Percentiles rank a stretch among this genome's conserved stretches.
Evolutionary conservation across 2,888 invertebrate genomes (phyloP).

Genomic region (Erebia epiphron): DNA sequence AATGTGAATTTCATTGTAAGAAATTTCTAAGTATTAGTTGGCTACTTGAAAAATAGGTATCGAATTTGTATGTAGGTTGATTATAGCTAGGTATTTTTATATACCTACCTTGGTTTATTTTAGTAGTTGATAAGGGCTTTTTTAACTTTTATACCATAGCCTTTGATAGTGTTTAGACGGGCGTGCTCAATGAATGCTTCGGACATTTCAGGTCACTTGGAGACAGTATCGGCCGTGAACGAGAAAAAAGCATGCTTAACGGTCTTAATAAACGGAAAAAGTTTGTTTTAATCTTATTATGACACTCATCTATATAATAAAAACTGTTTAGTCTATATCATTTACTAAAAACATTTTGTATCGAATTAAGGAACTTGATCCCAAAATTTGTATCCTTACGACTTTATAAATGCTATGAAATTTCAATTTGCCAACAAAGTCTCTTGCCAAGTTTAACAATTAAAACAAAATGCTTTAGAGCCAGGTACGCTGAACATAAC

Average conservation of each 20-base stretch:
- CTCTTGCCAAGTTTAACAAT: conserved; percentile 16
- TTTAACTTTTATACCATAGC: background rate
- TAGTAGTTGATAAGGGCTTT: too few relatives aligned
- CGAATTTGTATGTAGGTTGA: too few relatives aligned
- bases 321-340: too few relatives aligned
- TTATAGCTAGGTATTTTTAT: too few relatives aligned
- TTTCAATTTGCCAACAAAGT: conserved; percentile 19
- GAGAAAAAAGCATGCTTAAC: background rate
- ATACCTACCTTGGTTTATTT: too few relatives aligned
- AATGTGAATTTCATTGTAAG: too few relatives aligned
- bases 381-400: conserved; percentile 7
- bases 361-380: background rate
- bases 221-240: background rate
- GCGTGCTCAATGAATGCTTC: conserved; percentile 12
- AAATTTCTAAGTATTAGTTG: too few relatives aligned
- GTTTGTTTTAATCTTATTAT: too few relatives aligned
- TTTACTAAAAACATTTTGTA: background rate
- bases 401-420: conserved; percentile 15
- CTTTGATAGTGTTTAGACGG: background rate
- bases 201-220: conserved; percentile 13
- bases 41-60: too few relatives aligned
- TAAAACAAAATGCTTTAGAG: conserved; percentile 9
- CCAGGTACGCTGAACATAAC: conserved; percentile 13
- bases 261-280: too few relatives aligned
- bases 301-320: too few relatives aligned